Evolutionary conservation across 2,113 vertebrate species (phyloP).

Genomic region (Scartelaos histophorus): DNA sequence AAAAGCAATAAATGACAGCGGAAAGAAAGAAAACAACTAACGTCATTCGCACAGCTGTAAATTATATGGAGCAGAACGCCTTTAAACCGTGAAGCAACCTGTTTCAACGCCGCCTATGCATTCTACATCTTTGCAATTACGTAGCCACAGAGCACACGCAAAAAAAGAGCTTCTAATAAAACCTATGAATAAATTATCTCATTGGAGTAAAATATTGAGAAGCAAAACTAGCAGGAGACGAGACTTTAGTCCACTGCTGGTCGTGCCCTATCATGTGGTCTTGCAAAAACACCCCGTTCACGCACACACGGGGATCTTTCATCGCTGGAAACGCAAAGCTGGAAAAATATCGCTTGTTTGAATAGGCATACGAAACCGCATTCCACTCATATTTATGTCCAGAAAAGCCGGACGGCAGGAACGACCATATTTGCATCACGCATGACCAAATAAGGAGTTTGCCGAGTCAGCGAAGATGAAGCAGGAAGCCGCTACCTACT

Average conservation of each 20-base stretch:
- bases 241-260: conserved; percentile 29
- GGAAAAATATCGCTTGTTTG: conserved; percentile 29
- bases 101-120: neutral
- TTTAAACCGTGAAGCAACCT: neutral
- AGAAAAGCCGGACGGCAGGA: neutral
- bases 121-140: neutral
- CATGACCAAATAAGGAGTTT: conserved; percentile 4
- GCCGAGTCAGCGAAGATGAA: conserved; percentile 15
- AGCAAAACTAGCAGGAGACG: conserved; percentile 36
- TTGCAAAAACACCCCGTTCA: conserved; percentile 48
- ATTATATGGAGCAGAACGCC: neutral
- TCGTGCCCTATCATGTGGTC: conserved; percentile 45
- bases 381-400: conserved; percentile 31
- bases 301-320: conserved; percentile 20
- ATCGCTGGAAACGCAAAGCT: conserved; percentile 21
- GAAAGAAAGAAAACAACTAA: neutral
- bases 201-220: conserved; percentile 33
- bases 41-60: neutral
- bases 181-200: conserved; percentile 35
- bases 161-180: conserved; percentile 31
- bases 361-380: conserved; percentile 27
- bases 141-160: neutral
- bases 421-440: conserved; percentile 1
- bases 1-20: too few relatives aligned
- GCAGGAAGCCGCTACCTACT: conserved; percentile 41